Evolutionary conservation across 2,113 vertebrate genomes (phyloP).

Genomic region (Rhinoptilus africanus): DNA sequence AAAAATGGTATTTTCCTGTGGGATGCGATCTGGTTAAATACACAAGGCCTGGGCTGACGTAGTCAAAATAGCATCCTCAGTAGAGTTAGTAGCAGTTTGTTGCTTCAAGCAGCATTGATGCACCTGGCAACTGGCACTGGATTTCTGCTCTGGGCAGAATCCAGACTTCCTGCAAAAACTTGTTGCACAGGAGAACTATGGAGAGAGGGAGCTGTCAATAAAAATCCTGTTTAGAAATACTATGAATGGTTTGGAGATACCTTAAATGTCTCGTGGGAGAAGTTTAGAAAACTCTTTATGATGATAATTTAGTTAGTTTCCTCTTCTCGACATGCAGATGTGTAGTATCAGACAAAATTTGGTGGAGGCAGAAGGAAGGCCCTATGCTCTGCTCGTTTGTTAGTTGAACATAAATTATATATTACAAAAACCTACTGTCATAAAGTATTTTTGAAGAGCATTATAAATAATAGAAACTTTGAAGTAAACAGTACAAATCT

Average conservation of each 20-base stretch:
- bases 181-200: fast-evolving
- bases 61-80: fast-evolving
- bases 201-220: background rate
- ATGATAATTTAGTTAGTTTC: background rate
- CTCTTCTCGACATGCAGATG: background rate
- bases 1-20: background rate
- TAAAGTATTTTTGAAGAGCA: background rate
- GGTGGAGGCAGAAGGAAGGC: background rate
- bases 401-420: background rate
- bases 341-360: background rate
- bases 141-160: background rate
- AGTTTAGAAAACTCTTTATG: background rate
- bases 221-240: background rate
- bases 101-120: background rate
- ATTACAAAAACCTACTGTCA: background rate
- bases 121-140: fast-evolving
- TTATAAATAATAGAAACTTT: background rate
- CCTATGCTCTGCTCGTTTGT: background rate
- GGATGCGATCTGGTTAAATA: background rate
- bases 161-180: background rate
- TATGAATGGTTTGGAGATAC: background rate
- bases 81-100: background rate
- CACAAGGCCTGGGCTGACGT: fast-evolving
- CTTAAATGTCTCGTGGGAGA: background rate
- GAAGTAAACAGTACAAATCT: background rate